Evolutionary conservation across 2,113 vertebrate species (phyloP), one percentile per base, ranked within the genome.

Genomic region (Channa argus): DNA sequence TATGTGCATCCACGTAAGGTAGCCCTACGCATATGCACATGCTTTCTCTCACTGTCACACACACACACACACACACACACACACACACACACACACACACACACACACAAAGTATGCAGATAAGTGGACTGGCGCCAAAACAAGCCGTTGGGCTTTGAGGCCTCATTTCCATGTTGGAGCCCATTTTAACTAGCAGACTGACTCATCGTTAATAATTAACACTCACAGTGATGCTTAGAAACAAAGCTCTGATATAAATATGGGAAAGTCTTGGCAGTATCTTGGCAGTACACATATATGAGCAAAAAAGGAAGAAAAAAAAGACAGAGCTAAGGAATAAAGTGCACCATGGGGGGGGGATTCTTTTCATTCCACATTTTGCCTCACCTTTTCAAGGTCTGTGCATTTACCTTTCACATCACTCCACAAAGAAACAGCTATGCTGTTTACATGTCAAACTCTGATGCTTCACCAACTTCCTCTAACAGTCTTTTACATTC

Each of bases 201-300:
- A 92, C 79, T 90, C 74, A 55, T 90, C 49, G 54, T 92, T 80
- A 92, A 90, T 91, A 90, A 92, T 92, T 92, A 89, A 91, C 80
- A 77, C 79, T 86, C 79, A 74, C 71, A 71, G 79, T 80, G 63
- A 24, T 24, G 67, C 72, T 85, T 54, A 8, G 81, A 88, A 79
- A 88, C 79, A 90, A 84, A 88, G 73, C 82, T 69, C 13, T 9
- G 65, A 71, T 71, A 77, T 37, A 80, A 88, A 89, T 56, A 69
- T 50, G 67, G 56, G 47, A 54, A 63, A 24, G 24, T 24, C 24
- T 24, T 24, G 24, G 24, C 24, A 24, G 24, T 24, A 74, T 58
- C 44, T 53, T 0, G 1, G 38, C 64, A 63, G 8, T 73, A 63
- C 51, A 75, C 37, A 54, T 52, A 74, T 24, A 47, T 43, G 13